These are phyloP conservation scores for Sclerodermus sp. DNA, from an alignment of 2,888 invertebrate species.

Conservation along the genomic window DNA sequence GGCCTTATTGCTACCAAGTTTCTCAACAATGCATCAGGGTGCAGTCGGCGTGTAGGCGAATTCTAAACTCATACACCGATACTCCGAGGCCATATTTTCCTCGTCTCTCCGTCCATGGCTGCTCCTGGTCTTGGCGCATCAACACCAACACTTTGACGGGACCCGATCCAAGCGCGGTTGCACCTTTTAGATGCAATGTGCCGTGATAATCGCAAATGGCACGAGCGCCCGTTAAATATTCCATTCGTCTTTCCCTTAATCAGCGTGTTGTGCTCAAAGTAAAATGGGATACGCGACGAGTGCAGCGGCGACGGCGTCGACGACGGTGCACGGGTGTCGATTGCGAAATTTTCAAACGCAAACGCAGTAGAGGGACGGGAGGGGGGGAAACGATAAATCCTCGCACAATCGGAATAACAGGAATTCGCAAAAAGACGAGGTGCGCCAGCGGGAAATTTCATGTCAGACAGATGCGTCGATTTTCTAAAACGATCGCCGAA, in stretches of 20 bases:
- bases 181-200: slow-evolving; percentile 2
- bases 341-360: background rate
- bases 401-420: too few species aligned
- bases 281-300: too few species aligned
- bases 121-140: too few species aligned
- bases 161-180: too few species aligned
- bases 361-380: too few species aligned
- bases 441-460: too few species aligned
- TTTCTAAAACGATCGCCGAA: background rate
- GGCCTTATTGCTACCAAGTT: slow-evolving; percentile 20
- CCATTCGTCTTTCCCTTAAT: background rate
- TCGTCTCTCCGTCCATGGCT: too few species aligned
- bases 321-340: too few species aligned
- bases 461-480: too few species aligned
- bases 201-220: slow-evolving; percentile 1
- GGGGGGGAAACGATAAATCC: too few species aligned
- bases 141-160: too few species aligned
- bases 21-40: slow-evolving; percentile 2
- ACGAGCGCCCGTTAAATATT: background rate
- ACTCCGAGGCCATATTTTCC: background rate
- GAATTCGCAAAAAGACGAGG: too few species aligned
- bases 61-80: background rate
- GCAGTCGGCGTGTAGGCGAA: background rate
- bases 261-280: background rate
- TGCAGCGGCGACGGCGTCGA: background rate